Base-by-base conservation (phyloP, 2,888 invertebrate genomes). In the Cantharis rufa region DNA sequence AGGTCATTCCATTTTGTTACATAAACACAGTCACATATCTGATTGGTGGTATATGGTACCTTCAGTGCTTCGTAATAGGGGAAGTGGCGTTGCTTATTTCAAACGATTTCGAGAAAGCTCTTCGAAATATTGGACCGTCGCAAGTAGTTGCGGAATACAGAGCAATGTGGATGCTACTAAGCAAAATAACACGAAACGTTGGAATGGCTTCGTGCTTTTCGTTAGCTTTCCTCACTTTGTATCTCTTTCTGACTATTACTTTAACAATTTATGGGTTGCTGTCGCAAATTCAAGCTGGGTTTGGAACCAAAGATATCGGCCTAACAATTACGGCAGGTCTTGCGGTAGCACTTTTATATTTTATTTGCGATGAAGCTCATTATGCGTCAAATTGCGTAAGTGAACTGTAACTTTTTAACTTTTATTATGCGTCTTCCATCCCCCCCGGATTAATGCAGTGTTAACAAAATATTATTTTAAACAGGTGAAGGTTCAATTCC, bases 291-390 rank as follows among this genome's bases (percentile, higher is more conserved):
- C 93, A 93, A 27, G 92, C 92, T 77, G 94, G 94, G 0, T 92
- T 94, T 75, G 93, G 93, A n/a, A 88, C 91, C 15, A 94, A 94
- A 85, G 94, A 94, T 82, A 91, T 94, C 72, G 94, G 94, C 0
- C 84, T 94, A 24, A 91, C 92, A 0, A 88, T 94, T 62, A 93
- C 93, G 0, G 93, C 93, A 0, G 84, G 90, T 10, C 92, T 92
- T 87, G 93, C 92, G 75, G 90, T 92, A 62, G 91, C 90, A 62
- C 83, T 94, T 69, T 86, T 94, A n/a, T 94, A 93, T 86, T 93
- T 93, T 81, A 92, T 94, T 78, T 94, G 94, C 82, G 93, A 94
- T 81, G 92, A 93, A 85, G 94, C 94, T 0, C 94, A 94, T 84
- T 92, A 93, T 82, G 94, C 94, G 4, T 93, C 93, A 0, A 91